Conservation (phyloP, 2,888 invertebrate species). For the Leucophenga maculata region DNA sequence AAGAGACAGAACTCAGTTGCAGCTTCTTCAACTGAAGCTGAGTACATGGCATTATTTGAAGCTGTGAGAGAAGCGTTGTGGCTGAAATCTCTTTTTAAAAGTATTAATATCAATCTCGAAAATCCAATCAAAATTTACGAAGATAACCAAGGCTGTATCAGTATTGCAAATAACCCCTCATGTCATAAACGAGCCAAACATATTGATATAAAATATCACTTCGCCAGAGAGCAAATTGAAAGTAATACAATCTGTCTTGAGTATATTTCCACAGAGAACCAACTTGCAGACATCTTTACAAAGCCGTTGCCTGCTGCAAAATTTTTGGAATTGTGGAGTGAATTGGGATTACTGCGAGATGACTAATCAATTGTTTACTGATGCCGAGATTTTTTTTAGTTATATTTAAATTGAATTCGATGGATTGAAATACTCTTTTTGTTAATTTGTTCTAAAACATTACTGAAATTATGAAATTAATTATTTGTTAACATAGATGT, state of each 20-base stretch:
- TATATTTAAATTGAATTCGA: too few species aligned
- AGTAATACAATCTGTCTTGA: slow-evolving; percentile 35
- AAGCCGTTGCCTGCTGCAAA: slow-evolving; percentile 26
- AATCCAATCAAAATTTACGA: slow-evolving; percentile 25
- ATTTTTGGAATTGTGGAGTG: too few species aligned
- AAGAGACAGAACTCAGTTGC: slow-evolving; percentile 40
- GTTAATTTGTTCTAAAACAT: too few species aligned
- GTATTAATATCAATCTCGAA: slow-evolving; percentile 5
- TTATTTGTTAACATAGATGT: too few species aligned
- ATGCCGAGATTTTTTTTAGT: too few species aligned
- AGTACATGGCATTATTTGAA: slow-evolving; percentile 41
- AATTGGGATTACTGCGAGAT: too few species aligned
- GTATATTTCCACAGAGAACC: slow-evolving; percentile 38
- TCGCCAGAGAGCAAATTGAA: slow-evolving; percentile 36
- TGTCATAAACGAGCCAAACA: slow-evolving; percentile 36
- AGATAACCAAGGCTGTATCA: slow-evolving; percentile 37
- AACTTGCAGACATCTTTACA: slow-evolving; percentile 31
- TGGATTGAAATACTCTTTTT: too few species aligned
- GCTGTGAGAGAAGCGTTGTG: slow-evolving; percentile 37
- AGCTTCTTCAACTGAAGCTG: slow-evolving; percentile 39
- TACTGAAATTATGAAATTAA: too few species aligned
- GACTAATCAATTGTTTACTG: too few species aligned
- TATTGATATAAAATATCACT: slow-evolving; percentile 38
- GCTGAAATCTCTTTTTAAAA: too few species aligned
- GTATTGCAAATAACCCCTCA: slow-evolving; percentile 34